A percentile compares a stretch with the other conserved stretches of the same genome.
These are phyloP conservation scores for Episyrphus balteatus DNA, from an alignment of 1,140 invertebrate species.

Conservation along the genomic window DNA sequence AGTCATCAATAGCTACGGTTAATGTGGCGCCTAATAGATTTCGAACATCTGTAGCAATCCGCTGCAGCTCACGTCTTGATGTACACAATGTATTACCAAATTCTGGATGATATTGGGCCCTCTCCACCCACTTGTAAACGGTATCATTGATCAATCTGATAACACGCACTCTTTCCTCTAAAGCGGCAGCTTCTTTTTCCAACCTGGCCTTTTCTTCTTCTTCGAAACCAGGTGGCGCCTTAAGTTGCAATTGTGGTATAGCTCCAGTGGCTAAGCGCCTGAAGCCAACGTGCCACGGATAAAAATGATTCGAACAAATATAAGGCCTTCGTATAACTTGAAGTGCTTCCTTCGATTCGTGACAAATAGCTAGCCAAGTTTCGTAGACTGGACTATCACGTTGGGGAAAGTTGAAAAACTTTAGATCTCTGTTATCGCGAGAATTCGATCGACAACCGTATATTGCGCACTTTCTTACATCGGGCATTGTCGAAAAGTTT, in stretches of 20 bases:
- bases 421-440: slow-evolving; percentile 26
- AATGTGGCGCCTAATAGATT: slow-evolving; percentile 27
- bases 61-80: slow-evolving; percentile 34
- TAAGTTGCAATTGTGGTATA: slow-evolving; percentile 21
- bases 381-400: slow-evolving; percentile 30
- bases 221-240: slow-evolving; percentile 28
- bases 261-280: slow-evolving; percentile 25
- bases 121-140: slow-evolving; percentile 31
- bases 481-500: slow-evolving; percentile 16
- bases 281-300: slow-evolving; percentile 25
- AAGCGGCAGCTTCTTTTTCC: slow-evolving; percentile 22
- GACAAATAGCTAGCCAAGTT: slow-evolving; percentile 31
- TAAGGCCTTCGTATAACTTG: slow-evolving; percentile 31
- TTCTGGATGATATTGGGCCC: slow-evolving; percentile 31
- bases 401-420: slow-evolving; percentile 31
- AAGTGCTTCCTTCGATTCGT: slow-evolving; percentile 26
- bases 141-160: slow-evolving; percentile 34
- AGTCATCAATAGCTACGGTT: slow-evolving; percentile 26
- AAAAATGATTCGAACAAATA: slow-evolving; percentile 29
- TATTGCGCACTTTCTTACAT: slow-evolving; percentile 31
- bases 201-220: slow-evolving; percentile 29
- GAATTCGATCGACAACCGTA: slow-evolving; percentile 31
- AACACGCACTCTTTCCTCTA: slow-evolving; percentile 20
- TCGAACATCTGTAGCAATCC: slow-evolving; percentile 26
- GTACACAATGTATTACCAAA: slow-evolving; percentile 21